Conservation (phyloP, 92 coral and sea anemone genomes). For the Paramuricea clavata region DNA sequence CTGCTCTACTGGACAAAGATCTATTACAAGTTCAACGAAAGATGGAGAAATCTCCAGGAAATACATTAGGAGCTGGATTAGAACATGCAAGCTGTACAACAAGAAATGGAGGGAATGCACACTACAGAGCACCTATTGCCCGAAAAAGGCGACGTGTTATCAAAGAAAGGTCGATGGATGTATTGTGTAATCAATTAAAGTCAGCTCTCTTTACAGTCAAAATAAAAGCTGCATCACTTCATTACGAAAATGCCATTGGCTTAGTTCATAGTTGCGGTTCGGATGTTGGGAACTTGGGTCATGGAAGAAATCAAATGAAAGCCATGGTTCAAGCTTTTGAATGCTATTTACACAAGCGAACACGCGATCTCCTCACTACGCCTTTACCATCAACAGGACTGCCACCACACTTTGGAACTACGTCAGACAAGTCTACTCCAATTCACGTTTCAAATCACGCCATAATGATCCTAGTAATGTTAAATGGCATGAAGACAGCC, state of each 20-base stretch:
- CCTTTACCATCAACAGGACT: slow-evolving; percentile 49
- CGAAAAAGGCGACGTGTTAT: slow-evolving; percentile 8
- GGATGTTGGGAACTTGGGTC: slow-evolving; percentile 51
- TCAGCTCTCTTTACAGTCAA: slow-evolving; percentile 32
- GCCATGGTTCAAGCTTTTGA: slow-evolving; percentile 40
- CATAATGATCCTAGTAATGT: slow-evolving; percentile 44
- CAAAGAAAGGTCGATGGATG: slow-evolving; percentile 17
- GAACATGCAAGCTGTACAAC: slow-evolving; percentile 48
- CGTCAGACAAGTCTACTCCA: slow-evolving; percentile 41
- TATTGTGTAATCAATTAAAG: slow-evolving; percentile 32
- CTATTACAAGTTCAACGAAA: slow-evolving; percentile 21
- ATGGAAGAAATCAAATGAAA: slow-evolving; percentile 51
- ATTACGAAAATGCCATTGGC: slow-evolving; percentile 42
- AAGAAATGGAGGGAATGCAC: slow-evolving; percentile 35
- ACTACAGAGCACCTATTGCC: slow-evolving; percentile 36
- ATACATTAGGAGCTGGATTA: slow-evolving; percentile 32
- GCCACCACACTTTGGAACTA: slow-evolving; percentile 48
- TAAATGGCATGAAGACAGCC: slow-evolving; percentile 46
- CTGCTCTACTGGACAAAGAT: slow-evolving; percentile 44
- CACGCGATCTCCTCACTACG: slow-evolving; percentile 40
- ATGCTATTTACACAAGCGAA: slow-evolving; percentile 48
- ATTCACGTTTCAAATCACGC: slow-evolving; percentile 44
- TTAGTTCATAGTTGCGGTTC: slow-evolving; percentile 26
- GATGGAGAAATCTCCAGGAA: slow-evolving; percentile 42
- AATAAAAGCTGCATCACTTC: slow-evolving; percentile 45